Conservation (phyloP, 1,140 invertebrate species). For the Euura saliciscinereae region DNA sequence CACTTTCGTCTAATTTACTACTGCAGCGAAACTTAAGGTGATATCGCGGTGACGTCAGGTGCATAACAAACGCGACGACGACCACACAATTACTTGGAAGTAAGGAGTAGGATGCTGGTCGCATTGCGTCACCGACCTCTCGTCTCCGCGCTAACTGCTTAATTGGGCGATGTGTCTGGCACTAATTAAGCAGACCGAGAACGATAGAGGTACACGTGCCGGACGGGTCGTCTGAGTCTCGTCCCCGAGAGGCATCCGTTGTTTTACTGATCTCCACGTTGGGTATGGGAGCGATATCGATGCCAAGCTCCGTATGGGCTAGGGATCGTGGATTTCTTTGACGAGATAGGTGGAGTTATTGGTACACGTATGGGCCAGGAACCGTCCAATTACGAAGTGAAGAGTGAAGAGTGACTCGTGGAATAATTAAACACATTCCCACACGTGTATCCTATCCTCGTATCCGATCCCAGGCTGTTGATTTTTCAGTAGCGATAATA, state of each 20-base stretch:
- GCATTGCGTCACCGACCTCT: background rate
- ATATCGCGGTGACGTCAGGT: constrained; percentile 2
- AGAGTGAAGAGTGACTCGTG: background rate
- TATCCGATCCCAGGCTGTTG: background rate
- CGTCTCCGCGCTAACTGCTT: background rate
- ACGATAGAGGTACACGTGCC: constrained; percentile 6
- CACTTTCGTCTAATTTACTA: background rate
- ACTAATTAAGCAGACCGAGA: background rate
- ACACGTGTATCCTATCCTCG: background rate
- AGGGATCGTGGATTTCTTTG: background rate
- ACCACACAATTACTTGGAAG: background rate
- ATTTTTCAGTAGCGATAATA: constrained; percentile 7
- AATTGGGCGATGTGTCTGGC: background rate
- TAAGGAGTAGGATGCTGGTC: background rate
- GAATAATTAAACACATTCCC: constrained; percentile 2
- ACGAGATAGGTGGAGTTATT: background rate
- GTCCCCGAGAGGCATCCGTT: background rate
- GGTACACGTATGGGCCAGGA: background rate
- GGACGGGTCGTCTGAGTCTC: background rate
- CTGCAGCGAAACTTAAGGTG: background rate
- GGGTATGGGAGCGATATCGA: too few species aligned
- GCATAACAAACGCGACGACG: background rate
- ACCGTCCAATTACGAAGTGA: background rate
- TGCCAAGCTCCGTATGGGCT: background rate
- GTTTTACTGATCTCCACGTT: background rate